A percentile compares a stretch with the other conserved stretches of the same genome.
These are phyloP conservation scores for Potamarius usumacintae DNA, from an alignment of 2,113 vertebrate species.

Conservation along the genomic window DNA sequence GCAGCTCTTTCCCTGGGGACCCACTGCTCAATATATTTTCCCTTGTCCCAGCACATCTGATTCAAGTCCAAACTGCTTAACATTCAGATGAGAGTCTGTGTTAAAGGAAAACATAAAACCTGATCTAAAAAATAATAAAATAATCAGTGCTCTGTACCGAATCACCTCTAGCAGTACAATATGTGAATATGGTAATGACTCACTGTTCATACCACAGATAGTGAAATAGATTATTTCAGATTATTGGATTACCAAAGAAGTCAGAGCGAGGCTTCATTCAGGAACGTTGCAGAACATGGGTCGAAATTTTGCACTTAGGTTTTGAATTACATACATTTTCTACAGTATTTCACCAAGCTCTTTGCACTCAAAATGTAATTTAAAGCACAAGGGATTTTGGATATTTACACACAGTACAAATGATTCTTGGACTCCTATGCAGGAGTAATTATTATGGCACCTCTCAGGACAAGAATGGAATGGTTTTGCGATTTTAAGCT, in stretches of 20 bases:
- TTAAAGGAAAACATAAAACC: neutral
- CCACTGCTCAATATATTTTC: neutral
- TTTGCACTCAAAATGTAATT: neutral
- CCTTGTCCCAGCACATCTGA: neutral
- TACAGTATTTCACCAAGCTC: neutral
- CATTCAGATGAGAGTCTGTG: neutral
- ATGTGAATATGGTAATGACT: neutral
- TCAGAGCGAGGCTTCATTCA: neutral
- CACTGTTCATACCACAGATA: neutral
- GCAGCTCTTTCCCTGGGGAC: neutral
- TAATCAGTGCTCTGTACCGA: no score
- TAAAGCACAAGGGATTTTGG: neutral
- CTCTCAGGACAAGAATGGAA: neutral
- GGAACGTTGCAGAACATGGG: neutral
- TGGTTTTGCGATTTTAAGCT: neutral
- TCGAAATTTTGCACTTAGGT: neutral
- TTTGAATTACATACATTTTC: neutral
- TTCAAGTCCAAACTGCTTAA: neutral
- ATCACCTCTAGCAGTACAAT: neutral
- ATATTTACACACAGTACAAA: neutral
- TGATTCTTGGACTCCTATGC: neutral
- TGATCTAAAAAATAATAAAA: neutral
- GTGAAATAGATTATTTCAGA: neutral
- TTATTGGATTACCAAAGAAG: neutral
- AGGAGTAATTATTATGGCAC: neutral